A percentile compares a stretch with the other conserved stretches of the same genome.
These are phyloP conservation scores for Leptopilina clavipes DNA, from an alignment of 1,140 invertebrate genomes.

Conservation along the genomic window DNA sequence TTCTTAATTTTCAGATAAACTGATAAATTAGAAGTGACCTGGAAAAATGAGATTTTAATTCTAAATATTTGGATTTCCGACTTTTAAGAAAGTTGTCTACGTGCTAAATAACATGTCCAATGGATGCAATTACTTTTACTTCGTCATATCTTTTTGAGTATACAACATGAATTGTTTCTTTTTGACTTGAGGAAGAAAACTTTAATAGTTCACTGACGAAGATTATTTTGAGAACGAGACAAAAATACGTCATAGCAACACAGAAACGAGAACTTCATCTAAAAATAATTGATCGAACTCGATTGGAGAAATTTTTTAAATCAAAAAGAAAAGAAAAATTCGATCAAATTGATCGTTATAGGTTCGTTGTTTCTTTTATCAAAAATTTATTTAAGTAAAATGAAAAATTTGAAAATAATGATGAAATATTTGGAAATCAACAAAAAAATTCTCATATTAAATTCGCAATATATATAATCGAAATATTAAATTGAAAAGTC, in stretches of 20 bases:
- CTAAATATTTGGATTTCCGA: not conserved
- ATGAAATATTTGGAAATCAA: no score
- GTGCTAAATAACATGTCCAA: not conserved
- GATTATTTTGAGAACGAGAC: constrained; percentile 39
- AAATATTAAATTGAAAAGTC: no score
- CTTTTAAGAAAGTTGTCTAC: not conserved
- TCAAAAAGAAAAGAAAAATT: not conserved
- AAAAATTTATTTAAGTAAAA: not conserved
- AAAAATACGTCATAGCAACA: constrained; percentile 3
- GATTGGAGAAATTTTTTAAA: not conserved
- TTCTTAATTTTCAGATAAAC: not conserved
- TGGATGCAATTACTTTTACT: not conserved
- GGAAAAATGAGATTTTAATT: not conserved
- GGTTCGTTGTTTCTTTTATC: no score
- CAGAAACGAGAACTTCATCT: constrained; percentile 7
- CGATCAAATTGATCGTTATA: not conserved
- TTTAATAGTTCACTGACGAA: not conserved
- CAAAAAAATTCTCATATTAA: no score
- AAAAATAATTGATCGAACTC: constrained; percentile 11
- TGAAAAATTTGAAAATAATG: not conserved
- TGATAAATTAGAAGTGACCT: not conserved
- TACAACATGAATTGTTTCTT: not conserved
- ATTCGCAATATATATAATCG: no score
- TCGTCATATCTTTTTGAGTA: not conserved
- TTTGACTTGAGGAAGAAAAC: not conserved